Conservation (phyloP, 64 coral and sea anemone species). For the Platygyra sinensis region DNA sequence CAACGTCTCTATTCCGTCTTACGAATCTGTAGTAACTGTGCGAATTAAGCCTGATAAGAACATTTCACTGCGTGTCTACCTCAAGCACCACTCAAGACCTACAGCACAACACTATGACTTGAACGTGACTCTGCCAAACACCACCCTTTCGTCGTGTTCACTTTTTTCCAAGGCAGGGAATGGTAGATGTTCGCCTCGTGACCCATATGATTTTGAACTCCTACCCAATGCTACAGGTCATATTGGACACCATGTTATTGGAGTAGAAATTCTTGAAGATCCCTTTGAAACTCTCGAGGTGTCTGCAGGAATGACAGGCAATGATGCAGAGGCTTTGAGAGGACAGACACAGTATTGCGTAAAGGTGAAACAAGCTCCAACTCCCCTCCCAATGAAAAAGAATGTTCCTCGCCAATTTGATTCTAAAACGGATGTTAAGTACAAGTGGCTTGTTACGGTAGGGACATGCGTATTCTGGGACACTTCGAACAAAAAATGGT, state of each 20-base stretch:
- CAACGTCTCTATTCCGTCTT: conserved; percentile 3
- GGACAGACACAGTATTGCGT: conserved; percentile 65
- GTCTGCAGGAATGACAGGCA: neutral
- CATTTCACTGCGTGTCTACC: conserved; percentile 12
- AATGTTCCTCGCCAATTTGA: conserved; percentile 40
- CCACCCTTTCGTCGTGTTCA: too few species aligned
- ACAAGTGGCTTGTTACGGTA: conserved; percentile 31
- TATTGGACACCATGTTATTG: conserved; percentile 17
- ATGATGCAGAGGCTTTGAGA: neutral
- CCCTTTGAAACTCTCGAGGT: neutral
- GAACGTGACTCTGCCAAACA: conserved; percentile 4
- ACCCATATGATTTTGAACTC: conserved; percentile 14
- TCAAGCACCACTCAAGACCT: conserved; percentile 17
- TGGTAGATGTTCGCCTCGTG: neutral
- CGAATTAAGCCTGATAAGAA: conserved; percentile 9
- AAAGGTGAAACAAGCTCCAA: conserved; percentile 69
- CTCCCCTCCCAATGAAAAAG: neutral
- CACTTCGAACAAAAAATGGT: conserved; percentile 50
- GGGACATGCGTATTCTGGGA: conserved; percentile 75
- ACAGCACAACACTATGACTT: conserved; percentile 28
- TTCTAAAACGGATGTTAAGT: conserved; percentile 58
- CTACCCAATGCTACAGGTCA: neutral
- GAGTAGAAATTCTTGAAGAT: neutral
- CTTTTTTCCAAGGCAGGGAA: neutral
- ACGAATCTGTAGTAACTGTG: conserved; percentile 22